phyloP scores from a whole-genome alignment of 2,888 invertebrate species.

The Watsonalla cultraria region DNA sequence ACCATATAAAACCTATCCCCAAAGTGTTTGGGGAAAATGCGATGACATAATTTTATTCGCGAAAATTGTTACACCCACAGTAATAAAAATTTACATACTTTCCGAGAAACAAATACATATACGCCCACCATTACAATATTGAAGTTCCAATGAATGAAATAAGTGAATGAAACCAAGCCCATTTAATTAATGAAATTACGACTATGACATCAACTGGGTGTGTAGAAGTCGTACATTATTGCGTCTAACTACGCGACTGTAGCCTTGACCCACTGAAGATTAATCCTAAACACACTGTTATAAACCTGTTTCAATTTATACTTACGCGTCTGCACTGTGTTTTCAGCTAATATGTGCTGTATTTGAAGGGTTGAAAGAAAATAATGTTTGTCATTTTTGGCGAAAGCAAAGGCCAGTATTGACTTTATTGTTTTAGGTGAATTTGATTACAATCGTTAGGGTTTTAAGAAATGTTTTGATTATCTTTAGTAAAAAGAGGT shows the following conservation, averaged over 20 bases:
- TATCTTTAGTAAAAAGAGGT: too few relatives aligned
- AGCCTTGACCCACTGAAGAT: neutral
- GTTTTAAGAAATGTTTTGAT: too few relatives aligned
- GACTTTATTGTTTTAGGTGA: too few relatives aligned
- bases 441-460: too few relatives aligned
- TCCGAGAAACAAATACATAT: neutral
- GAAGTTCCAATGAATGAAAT: conserved; percentile 7
- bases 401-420: too few relatives aligned
- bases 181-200: neutral
- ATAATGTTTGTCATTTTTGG: too few relatives aligned
- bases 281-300: neutral
- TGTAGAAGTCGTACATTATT: neutral
- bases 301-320: neutral
- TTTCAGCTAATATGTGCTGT: too few relatives aligned
- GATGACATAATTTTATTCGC: neutral
- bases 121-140: conserved; percentile 1
- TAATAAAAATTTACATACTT: neutral
- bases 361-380: too few relatives aligned
- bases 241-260: neutral
- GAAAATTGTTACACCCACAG: neutral
- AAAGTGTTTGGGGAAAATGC: too few relatives aligned
- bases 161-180: conserved; percentile 8
- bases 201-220: conserved; percentile 4
- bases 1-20: too few relatives aligned
- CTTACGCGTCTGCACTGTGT: neutral